A percentile compares a stretch with the other conserved stretches of the same genome.
phyloP scores from a whole-genome alignment of 2,797 vertebrate species.

The Parauchenoglanis ngamensis region DNA sequence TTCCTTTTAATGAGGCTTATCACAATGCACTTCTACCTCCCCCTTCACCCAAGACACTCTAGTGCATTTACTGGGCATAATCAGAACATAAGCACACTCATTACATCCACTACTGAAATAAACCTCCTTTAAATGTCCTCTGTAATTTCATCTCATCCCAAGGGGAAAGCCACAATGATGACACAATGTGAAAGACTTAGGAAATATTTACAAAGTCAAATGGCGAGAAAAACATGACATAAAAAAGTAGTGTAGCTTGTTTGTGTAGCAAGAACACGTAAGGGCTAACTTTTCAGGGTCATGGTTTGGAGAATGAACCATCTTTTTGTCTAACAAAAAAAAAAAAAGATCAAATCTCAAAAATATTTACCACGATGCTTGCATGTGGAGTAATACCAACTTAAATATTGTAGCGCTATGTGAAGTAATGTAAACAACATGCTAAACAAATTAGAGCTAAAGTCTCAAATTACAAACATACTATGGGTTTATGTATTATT shows the following conservation, averaged over 20 bases:
- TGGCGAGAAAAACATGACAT: conserved; percentile 14
- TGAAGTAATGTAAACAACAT: background rate
- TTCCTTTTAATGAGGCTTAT: conserved; percentile 79
- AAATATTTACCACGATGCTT: background rate
- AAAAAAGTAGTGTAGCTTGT: conserved; percentile 10
- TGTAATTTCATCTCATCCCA: conserved; percentile 41
- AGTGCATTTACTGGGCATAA: conserved; percentile 55
- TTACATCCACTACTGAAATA: conserved; percentile 63
- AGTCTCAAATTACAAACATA: background rate
- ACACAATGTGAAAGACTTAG: conserved; percentile 25
- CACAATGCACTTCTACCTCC: conserved; percentile 61
- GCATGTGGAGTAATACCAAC: background rate
- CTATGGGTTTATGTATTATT: background rate
- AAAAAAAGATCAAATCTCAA: background rate
- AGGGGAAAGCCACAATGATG: conserved; percentile 30
- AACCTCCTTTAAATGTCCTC: conserved; percentile 59
- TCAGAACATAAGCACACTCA: conserved; percentile 65
- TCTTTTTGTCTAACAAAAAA: background rate
- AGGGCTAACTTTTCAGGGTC: background rate
- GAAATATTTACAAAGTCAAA: conserved; percentile 43
- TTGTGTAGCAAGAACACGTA: background rate
- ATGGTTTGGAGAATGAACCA: background rate
- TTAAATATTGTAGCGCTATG: background rate
- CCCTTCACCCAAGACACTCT: conserved; percentile 56
- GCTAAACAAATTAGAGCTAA: background rate